Percentiles rank a stretch among this genome's conserved stretches.
Conservation (phyloP, 1,140 invertebrate genomes). For the Bilobella aurantiaca region DNA sequence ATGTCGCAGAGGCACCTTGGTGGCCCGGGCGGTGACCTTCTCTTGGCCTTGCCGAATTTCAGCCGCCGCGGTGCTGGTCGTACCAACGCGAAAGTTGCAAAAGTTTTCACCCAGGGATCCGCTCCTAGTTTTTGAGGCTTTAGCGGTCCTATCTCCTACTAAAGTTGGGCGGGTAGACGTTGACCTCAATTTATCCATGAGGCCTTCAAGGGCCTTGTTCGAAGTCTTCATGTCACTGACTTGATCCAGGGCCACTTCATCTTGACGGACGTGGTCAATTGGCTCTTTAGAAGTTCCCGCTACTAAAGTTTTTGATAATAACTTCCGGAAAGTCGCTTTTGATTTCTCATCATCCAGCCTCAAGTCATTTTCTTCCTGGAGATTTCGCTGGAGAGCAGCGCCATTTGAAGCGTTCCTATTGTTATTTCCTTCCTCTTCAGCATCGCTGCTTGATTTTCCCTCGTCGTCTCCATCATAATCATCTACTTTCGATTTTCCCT, state of each 20-base stretch:
- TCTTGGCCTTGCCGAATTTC: no score
- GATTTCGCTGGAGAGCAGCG: no score
- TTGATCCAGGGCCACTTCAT: neutral
- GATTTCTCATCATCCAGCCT: neutral
- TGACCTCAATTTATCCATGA: neutral
- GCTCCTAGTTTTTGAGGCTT: neutral
- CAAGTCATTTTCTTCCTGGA: neutral
- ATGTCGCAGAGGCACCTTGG: no score
- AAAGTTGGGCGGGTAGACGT: neutral
- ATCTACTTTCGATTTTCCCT: neutral
- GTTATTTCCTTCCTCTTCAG: neutral
- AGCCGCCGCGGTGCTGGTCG: no score
- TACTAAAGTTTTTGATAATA: neutral
- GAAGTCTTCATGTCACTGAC: neutral
- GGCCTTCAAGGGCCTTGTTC: no score
- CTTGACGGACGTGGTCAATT: neutral
- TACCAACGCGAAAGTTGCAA: neutral
- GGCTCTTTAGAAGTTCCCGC: neutral
- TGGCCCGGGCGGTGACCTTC: no score
- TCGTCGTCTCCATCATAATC: neutral
- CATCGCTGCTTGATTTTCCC: neutral
- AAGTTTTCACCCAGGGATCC: neutral
- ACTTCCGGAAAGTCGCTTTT: neutral
- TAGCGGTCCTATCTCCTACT: neutral
- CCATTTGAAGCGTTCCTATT: neutral